Base-by-base conservation (phyloP, 1,140 invertebrate genomes). In the Pseudomyrmex pallidus region DNA sequence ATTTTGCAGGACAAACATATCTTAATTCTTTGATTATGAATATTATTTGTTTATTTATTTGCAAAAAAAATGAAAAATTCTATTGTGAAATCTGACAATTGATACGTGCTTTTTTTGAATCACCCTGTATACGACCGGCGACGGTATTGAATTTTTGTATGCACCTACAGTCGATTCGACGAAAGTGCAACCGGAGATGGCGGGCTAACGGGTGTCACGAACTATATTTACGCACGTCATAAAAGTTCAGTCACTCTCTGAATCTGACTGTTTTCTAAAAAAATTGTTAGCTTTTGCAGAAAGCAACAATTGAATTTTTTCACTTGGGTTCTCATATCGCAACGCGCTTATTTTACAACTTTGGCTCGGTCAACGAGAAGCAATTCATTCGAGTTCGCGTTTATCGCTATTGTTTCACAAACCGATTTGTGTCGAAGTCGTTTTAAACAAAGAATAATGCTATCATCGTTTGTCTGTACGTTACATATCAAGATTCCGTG, bases 81-180 rank as follows among this genome's bases (percentile, higher is more conserved):
- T 3, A 2, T 9, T 44, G 57, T 48, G 20, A 5, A 20, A 35
- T 9, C 8, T 7, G 20, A 48, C 44, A n/a, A 48, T 48, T 22
- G 10, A 17, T 3, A 9, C 17, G 25, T n/a, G 48, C 70, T 68
- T 5, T 72, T 10, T 80, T 80, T 59, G 50, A 22, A 59, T 70
- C 76, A 80, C 76, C 66, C 76, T 70, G 9, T 80, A 50, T n/a
- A 25, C 9, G n/a, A 25, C 22, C 54, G 54, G 72, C 66, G 89
- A 89, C 90, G 90, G 91, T 93, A 94, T 94, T 93, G 93, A 94
- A 94, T 94, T 94, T 94, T 93, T 93, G 92, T 90, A 91, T 93
- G 91, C 87, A 88, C 91, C 62, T 92, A 93, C 90, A 91, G 92
- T 93, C 92, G 92, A 93, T 93, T 93, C 92, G 91, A 92, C 92